Evolutionary conservation across 2,113 vertebrate species (phyloP).

Genomic region (rabbit (Oryctolagus cuniculus)): DNA sequence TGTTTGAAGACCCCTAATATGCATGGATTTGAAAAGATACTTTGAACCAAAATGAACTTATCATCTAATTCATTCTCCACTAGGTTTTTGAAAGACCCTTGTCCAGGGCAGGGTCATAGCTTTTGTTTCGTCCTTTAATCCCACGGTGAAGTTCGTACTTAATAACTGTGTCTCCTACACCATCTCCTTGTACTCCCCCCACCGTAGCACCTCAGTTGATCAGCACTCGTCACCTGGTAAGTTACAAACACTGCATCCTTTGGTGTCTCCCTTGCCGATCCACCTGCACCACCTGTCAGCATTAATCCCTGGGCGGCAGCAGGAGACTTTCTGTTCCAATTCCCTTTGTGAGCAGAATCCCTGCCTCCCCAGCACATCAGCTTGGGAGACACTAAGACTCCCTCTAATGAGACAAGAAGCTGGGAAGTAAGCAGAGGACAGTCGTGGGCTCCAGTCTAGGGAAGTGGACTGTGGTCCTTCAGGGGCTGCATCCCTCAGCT

Average conservation of each 20-base stretch:
- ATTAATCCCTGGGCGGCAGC: not conserved
- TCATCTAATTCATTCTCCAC: too few species aligned
- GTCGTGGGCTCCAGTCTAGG: not conserved
- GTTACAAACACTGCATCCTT: not conserved
- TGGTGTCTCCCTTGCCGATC: not conserved
- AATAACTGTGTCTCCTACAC: not conserved
- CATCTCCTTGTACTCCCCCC: not conserved
- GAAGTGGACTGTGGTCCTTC: not conserved
- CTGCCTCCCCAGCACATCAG: not conserved
- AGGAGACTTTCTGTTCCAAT: not conserved
- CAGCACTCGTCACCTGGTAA: not conserved
- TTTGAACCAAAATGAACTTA: too few species aligned
- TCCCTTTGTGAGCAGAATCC: not conserved
- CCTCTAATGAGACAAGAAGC: not conserved
- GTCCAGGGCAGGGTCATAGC: not conserved
- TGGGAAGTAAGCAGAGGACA: too few species aligned
- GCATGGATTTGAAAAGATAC: too few species aligned
- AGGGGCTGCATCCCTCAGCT: too few species aligned
- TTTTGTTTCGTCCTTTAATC: not conserved
- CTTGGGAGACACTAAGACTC: not conserved
- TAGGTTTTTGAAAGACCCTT: too few species aligned
- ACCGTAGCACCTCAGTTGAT: not conserved
- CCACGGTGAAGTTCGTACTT: not conserved
- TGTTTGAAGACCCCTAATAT: too few species aligned
- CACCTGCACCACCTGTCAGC: not conserved